phyloP scores from a whole-genome alignment of 2,113 vertebrate genomes.

The Pyrgilauda ruficollis region DNA sequence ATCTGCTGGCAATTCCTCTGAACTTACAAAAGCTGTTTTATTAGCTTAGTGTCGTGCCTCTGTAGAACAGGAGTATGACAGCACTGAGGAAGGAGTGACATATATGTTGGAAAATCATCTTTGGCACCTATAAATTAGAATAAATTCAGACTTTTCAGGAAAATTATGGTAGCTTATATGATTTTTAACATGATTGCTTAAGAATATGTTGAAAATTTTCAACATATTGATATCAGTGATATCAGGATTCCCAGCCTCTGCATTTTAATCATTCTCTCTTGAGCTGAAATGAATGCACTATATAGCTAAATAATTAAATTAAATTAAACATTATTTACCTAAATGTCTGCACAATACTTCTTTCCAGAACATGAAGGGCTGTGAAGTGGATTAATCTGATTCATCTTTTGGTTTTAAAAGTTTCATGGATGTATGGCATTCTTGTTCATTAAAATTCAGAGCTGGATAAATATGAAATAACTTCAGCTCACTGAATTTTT shows the following conservation, averaged over 20 bases:
- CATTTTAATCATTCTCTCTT: background rate
- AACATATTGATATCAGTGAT: background rate
- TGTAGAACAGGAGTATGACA: background rate
- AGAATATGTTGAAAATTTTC: background rate
- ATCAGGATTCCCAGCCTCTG: background rate
- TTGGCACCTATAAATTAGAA: background rate
- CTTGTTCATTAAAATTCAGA: slow-evolving; percentile 39
- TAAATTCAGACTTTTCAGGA: background rate
- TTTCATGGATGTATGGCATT: background rate
- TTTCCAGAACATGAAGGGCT: background rate
- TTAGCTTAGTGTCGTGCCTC: background rate
- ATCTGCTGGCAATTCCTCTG: background rate
- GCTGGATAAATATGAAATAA: slow-evolving; percentile 11
- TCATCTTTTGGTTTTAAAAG: slow-evolving; percentile 13
- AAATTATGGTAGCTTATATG: background rate
- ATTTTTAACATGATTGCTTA: background rate
- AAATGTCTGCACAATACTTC: background rate
- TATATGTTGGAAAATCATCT: background rate
- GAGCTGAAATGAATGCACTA: background rate
- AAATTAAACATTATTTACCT: slow-evolving; percentile 16
- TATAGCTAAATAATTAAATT: slow-evolving; percentile 13
- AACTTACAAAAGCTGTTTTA: background rate
- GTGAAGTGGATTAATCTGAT: background rate
- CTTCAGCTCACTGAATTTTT: slow-evolving; percentile 16
- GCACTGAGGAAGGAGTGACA: background rate